Conservation (phyloP, 53 echinoderm and acorn worm species). For the Henricia sp. region DNA sequence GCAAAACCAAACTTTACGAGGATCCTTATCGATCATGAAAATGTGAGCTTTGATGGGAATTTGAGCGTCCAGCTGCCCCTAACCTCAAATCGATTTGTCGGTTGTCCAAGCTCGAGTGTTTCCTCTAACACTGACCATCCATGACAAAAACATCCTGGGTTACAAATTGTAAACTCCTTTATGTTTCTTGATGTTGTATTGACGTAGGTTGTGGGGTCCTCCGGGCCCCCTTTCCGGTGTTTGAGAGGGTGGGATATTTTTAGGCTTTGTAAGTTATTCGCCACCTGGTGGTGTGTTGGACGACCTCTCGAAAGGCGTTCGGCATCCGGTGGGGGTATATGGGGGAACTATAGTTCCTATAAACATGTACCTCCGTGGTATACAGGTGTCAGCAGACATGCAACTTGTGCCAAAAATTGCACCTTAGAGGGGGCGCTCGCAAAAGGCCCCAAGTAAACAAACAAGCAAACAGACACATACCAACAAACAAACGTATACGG, state of each 20-base stretch:
- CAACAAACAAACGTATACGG: no score
- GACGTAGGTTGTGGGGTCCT: constrained; percentile 27
- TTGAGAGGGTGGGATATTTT: constrained; percentile 18
- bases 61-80: not conserved
- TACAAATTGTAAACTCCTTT: not conserved
- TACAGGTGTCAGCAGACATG: no score
- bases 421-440: no score
- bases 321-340: not conserved
- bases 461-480: no score
- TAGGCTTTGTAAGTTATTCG: constrained; percentile 32
- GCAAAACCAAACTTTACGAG: not conserved
- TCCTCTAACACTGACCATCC: constrained; percentile 39
- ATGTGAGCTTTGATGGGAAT: not conserved
- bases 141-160: constrained; percentile 57
- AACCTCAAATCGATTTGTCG: constrained; percentile 34
- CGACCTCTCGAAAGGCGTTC: not conserved
- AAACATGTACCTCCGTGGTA: no score
- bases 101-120: constrained; percentile 9
- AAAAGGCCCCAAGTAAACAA: no score
- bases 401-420: no score
- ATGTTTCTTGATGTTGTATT: not conserved
- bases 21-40: constrained; percentile 3
- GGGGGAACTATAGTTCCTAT: no score
- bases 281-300: constrained; percentile 50
- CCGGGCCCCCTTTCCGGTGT: constrained; percentile 22